Percentiles rank a stretch among this genome's conserved stretches.
phyloP scores from a whole-genome alignment of 2,113 vertebrate species.

The Picathartes gymnocephalus region DNA sequence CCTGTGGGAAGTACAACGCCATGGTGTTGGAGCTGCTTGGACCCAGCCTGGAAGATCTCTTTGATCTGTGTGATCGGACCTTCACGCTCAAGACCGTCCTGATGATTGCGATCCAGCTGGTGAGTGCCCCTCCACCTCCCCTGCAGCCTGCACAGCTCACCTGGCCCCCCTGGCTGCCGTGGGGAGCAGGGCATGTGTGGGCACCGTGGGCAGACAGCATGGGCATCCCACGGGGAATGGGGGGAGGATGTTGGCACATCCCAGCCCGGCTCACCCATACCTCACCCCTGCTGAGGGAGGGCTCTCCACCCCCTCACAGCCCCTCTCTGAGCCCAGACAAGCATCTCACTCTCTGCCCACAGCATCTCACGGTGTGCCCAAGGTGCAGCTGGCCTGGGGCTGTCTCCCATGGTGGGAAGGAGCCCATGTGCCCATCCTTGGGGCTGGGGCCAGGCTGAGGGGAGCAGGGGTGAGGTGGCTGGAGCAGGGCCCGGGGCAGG shows the following conservation, averaged over 20 bases:
- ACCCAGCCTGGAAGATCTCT: constrained; percentile 96
- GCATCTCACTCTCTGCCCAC: neutral
- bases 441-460: neutral
- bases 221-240: neutral
- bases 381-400: neutral
- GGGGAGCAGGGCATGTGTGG: neutral
- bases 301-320: neutral
- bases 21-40: constrained; percentile 98
- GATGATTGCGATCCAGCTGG: constrained; percentile 99
- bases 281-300: neutral
- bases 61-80: constrained; percentile 94
- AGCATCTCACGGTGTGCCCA: neutral
- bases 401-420: neutral
- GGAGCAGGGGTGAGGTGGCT: fast-evolving
- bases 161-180: neutral
- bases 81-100: constrained; percentile 98
- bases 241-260: neutral
- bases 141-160: fast-evolving
- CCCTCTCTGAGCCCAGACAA: neutral
- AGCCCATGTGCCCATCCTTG: fast-evolving
- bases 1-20: constrained; percentile 97
- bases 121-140: constrained; percentile 45
- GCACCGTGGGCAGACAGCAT: fast-evolving
- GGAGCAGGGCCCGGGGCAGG: neutral
- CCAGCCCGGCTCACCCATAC: fast-evolving